phyloP scores from a whole-genome alignment of 2,113 vertebrate species.

The Trachemys scripta region DNA sequence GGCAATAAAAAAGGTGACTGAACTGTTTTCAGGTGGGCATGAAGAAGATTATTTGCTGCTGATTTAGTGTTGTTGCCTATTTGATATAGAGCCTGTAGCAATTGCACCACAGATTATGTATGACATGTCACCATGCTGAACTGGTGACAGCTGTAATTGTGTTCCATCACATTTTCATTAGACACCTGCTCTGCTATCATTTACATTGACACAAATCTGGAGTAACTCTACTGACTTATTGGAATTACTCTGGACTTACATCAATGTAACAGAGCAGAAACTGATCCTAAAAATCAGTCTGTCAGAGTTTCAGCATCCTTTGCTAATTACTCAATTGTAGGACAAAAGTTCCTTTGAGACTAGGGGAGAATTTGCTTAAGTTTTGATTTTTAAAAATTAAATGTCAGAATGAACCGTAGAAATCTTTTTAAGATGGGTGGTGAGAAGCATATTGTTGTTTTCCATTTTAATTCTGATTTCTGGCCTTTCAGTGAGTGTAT shows the following conservation, averaged over 20 bases:
- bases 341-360: constrained; percentile 2
- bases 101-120: neutral
- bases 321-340: neutral
- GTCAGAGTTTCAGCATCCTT: neutral
- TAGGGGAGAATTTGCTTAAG: neutral
- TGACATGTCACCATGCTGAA: neutral
- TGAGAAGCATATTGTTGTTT: neutral
- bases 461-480: constrained; percentile 26
- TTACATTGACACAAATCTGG: neutral
- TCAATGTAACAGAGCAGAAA: neutral
- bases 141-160: neutral
- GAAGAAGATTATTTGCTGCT: neutral
- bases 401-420: neutral
- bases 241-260: neutral
- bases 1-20: neutral
- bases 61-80: constrained; percentile 31
- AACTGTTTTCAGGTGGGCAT: neutral
- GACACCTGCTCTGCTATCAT: neutral
- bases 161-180: neutral
- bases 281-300: neutral
- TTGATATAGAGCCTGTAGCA: neutral
- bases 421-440: neutral
- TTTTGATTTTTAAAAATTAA: neutral
- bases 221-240: neutral
- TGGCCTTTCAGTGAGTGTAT: constrained; percentile 3